Conservation (phyloP, 2,113 vertebrate species). For the Lophura nycthemera region DNA sequence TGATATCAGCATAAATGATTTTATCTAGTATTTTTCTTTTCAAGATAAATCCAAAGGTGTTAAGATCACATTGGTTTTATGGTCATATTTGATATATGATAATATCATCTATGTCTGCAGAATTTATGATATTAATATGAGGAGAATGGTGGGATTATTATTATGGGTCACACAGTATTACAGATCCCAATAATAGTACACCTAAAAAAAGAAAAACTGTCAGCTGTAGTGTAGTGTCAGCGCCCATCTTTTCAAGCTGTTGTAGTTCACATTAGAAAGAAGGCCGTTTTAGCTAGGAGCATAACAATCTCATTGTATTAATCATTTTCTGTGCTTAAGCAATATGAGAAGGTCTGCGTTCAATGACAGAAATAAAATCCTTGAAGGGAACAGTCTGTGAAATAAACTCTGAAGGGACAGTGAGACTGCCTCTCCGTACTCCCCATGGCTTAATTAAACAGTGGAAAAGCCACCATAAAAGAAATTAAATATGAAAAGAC, state of each 20-base stretch:
- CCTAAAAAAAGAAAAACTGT: slow-evolving; percentile 51
- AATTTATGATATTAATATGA: slow-evolving; percentile 68
- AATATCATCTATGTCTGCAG: slow-evolving; percentile 67
- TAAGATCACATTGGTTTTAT: slow-evolving; percentile 65
- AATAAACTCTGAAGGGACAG: slow-evolving; percentile 62
- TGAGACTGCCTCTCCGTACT: slow-evolving; percentile 69
- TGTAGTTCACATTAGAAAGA: slow-evolving; percentile 27
- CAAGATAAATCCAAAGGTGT: slow-evolving; percentile 64
- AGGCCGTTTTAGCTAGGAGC: slow-evolving; percentile 31
- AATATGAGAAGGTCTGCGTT: slow-evolving; percentile 50
- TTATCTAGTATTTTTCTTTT: slow-evolving; percentile 69
- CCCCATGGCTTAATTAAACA: slow-evolving; percentile 85
- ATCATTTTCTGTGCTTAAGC: slow-evolving; percentile 57
- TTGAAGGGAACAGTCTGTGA: slow-evolving; percentile 57
- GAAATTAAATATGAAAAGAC: slow-evolving; percentile 85
- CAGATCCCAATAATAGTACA: slow-evolving; percentile 33
- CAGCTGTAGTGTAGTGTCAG: slow-evolving; percentile 22
- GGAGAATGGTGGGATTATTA: slow-evolving; percentile 60
- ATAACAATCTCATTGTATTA: slow-evolving; percentile 47
- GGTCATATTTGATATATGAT: slow-evolving; percentile 70
- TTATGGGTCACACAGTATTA: slow-evolving; percentile 52
- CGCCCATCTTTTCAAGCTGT: slow-evolving; percentile 25
- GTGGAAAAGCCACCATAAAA: slow-evolving; percentile 77
- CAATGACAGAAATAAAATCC: slow-evolving; percentile 65
- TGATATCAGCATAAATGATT: slow-evolving; percentile 44